Evolutionary conservation across 2,797 vertebrate genomes (phyloP), one percentile per base, ranked within the genome.

Genomic region (Macrochelys suwanniensis): DNA sequence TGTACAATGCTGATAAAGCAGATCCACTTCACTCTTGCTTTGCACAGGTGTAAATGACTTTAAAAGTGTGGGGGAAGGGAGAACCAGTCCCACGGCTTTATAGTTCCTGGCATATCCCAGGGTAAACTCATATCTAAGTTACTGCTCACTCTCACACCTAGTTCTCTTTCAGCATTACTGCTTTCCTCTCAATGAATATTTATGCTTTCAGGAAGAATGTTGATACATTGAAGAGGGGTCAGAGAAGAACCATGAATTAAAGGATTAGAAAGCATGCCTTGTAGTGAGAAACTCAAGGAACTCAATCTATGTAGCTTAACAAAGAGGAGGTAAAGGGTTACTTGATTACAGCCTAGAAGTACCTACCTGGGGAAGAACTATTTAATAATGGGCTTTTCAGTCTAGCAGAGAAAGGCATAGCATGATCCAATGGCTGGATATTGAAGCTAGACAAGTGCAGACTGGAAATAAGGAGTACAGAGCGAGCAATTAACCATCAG

Each of bases 141-240:
- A 47, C 50, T 54, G 96, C 54, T 16, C 5, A 80, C 47, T 33
- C 37, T n/a, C 33, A 50, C 68, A 71, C 45, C 21, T 49, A 94
- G 85, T 53, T 74, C 26, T 57, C 56, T 28, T 57, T 57, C 56
- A 28, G 26, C 31, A 33, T 61, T 61, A 16, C 33, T 33, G 59
- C 21, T 82, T 93, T 57, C 57, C 71, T 94, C 33, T 23, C 81
- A 61, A 23, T 85, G 86, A 82, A 89, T 92, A 85, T 45, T 47
- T 65, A 11, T 59, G 19, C 56, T 93, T 89, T 68, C 42, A 9
- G 25, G 57, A 61, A 61, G 57, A 31, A 31, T 61, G 57, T 31
- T 61, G 57, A 61, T 31, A 61, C 12, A 15, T 16, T 5, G 59
- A 59, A 33, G 61, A 19, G 8, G 33, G 33, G 7, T 68, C 33